Base-by-base conservation (phyloP, 2,113 vertebrate species). In the Neomonachus schauinslandi region DNA sequence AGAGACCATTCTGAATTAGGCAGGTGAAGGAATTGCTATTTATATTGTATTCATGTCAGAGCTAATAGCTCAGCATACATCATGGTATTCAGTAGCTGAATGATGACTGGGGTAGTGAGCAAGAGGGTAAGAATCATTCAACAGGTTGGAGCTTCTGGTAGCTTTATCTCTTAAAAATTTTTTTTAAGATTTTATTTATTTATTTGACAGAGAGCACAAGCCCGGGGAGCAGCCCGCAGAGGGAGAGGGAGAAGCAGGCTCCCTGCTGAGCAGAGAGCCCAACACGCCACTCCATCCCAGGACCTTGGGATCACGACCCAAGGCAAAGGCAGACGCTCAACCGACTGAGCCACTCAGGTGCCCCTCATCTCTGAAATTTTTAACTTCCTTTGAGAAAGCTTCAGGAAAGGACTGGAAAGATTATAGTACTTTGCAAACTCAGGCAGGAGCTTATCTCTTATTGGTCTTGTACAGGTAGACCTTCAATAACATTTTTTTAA, bases 11-110 rank as follows among this genome's bases (percentile, higher is more conserved):
- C 71, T 87, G 63, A 95, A 61, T 95, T 71, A 18, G 33, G 6
- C n/a, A 16, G 8, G n/a, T 84, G 42, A 49, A 72, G 57, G 49
- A 93, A 94, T 33, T 94, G 33, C 31, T 93, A 51, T 96, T 97
- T 51, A 74, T 53, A 28, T 24, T 31, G 33, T 63, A 61, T 77
- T 72, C 31, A 1, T 15, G 31, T 74, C 57, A 16, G n/a, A 74
- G 26, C 91, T 97, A 81, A 57, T 49, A 89, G 33, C 24, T 33
- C 33, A 92, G 19, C 65, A 67, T n/a, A 72, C 21, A 36, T 65
- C 15, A 55, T 55, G 21, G 26, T 33, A 36, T 49, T 87, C 22
- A 74, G 9, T 76, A 53, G 39, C 85, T 84, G 69, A 91, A 95
- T 85, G 46, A 59, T 63, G 28, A 61, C 18, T 36, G 13, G 77